Conservation (phyloP, 2,888 invertebrate genomes). For the Cheilosia grossa region DNA sequence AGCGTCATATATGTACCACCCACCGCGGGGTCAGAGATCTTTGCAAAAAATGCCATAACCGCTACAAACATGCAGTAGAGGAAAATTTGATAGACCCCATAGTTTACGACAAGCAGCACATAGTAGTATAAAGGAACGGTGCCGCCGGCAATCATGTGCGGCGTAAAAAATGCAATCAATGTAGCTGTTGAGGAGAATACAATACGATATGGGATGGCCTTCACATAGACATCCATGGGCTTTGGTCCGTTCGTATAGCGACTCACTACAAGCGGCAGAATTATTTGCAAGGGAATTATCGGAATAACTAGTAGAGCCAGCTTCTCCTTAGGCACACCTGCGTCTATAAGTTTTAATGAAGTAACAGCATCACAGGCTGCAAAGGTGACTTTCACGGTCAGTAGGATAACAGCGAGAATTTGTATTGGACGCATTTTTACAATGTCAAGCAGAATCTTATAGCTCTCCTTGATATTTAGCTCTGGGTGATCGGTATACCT, state of each 20-base stretch:
- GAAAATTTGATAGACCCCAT: conserved; percentile 97
- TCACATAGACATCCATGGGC: conserved; percentile 94
- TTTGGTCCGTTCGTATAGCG: conserved; percentile 93
- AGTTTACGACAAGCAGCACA: conserved; percentile 89
- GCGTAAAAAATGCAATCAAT: conserved; percentile 93
- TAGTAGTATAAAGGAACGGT: conserved; percentile 90
- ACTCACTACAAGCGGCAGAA: conserved; percentile 91
- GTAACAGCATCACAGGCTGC: conserved; percentile 98
- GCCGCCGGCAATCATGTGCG: conserved; percentile 86
- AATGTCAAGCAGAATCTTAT: conserved; percentile 92
- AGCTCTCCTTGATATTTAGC: conserved; percentile 88
- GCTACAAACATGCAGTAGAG: conserved; percentile 99
- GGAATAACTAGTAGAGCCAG: conserved; percentile 96
- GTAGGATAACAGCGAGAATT: conserved; percentile 89
- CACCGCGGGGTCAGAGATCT: conserved; percentile 97
- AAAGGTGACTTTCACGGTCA: conserved; percentile 97
- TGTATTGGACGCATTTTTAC: conserved; percentile 92
- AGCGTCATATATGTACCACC: conserved; percentile 99
- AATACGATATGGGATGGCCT: conserved; percentile 94
- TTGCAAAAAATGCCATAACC: conserved; percentile 98
- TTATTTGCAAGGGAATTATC: conserved; percentile 95
- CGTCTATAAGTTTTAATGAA: conserved; percentile 96
- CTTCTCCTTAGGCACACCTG: conserved; percentile 97
- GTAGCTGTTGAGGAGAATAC: conserved; percentile 93
- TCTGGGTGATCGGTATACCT: conserved; percentile 82